Evolutionary conservation across 2,888 invertebrate genomes (phyloP).

Genomic region (Tiliacea aurago): DNA sequence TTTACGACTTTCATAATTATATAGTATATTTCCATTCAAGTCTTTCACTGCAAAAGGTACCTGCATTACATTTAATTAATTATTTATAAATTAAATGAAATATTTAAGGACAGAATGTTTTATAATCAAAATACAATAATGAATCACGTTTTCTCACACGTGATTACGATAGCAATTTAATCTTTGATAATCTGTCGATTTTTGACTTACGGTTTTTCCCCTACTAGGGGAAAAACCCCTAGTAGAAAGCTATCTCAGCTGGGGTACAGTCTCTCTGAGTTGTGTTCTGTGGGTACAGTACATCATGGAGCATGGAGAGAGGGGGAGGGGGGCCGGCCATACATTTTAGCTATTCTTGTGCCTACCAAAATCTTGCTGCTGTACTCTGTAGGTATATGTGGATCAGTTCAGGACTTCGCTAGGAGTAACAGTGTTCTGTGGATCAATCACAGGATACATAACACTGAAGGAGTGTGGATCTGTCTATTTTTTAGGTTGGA

Average conservation of each 20-base stretch:
- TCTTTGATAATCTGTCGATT: too few relatives aligned
- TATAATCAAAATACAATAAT: not conserved
- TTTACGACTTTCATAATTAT: too few relatives aligned
- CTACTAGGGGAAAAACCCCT: too few relatives aligned
- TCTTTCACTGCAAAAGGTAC: too few relatives aligned
- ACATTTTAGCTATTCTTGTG: not conserved
- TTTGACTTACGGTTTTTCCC: not conserved
- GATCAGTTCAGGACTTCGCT: too few relatives aligned
- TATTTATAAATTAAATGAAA: not conserved
- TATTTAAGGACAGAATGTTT: not conserved
- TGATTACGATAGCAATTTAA: not conserved
- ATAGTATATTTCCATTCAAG: too few relatives aligned
- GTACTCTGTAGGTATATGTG: not conserved
- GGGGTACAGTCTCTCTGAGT: too few relatives aligned
- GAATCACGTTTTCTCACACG: conserved; percentile 10
- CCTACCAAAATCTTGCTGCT: not conserved
- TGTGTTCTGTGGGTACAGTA: too few relatives aligned
- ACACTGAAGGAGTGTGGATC: not conserved
- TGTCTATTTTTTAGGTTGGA: not conserved
- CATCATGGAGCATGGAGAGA: too few relatives aligned
- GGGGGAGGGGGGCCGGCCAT: too few relatives aligned
- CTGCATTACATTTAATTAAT: too few relatives aligned
- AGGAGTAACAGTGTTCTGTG: too few relatives aligned
- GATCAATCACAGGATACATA: not conserved
- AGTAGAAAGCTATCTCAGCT: not conserved